Base-by-base conservation (phyloP, 1,140 invertebrate genomes). In the Orchestia grillus region DNA sequence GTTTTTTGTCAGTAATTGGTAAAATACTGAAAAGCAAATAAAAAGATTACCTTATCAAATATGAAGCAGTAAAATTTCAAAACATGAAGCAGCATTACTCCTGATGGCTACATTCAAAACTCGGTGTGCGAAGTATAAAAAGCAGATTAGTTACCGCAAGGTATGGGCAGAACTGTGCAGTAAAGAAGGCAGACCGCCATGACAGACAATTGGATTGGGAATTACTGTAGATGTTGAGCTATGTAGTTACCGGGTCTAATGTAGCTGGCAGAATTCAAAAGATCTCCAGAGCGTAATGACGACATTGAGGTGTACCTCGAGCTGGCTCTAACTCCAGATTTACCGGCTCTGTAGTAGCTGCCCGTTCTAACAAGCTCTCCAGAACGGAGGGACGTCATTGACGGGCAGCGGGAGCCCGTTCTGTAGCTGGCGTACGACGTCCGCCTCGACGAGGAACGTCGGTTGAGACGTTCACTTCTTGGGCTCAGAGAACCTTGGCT, bases 401-500 rank as follows among this genome's bases (percentile, higher is more conserved):
- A 96, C 42, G 96, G 96, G 62, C 87, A 57, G 8, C 96, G 41
- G 0, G 96, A 96, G 47, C 87, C 96, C 53, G 87, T 94, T 45
- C 44, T 94, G 92, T 94, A 94, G 92, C 92, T 94, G 19, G 77
- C 96, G 87, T 96, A 96, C 44, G 96, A 96, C 44, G 96, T 96
- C 36, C 96, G 87, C 44, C 96, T n/a, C n/a, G 96, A 96, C 45
- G 96, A 96, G 47, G 87, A 91, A 47, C 96, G 62, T 40, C 87
- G 62, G 90, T 96, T 96, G 87, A 92, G 87, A 88, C 87, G 96
- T 41, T 91, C 90, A 44, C 96, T 96, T 47, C 96, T 62, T 36
- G 96, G 87, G 53, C 96, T 96, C 36, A 94, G 92, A 44, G 92
- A 94, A 15, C 92, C 92, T 47, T 96, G 87, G 62, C 87, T 91